phyloP scores from a whole-genome alignment of 2,797 vertebrate species.

The Hemibagrus guttatus region DNA sequence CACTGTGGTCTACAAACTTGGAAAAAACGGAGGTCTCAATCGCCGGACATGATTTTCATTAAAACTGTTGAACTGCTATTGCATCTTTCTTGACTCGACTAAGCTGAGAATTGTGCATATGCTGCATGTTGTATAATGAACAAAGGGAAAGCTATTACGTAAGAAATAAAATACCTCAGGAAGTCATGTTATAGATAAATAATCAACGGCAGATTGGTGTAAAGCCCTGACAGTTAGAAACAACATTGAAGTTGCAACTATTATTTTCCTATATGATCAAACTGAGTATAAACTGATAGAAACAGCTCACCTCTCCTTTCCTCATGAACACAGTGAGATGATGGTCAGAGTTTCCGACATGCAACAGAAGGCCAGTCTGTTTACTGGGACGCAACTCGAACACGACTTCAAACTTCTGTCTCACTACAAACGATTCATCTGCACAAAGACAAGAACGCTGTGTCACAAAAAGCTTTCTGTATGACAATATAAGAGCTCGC shows the following conservation, averaged over 20 bases:
- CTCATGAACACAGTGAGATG: slow-evolving; percentile 84
- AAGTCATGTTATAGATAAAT: too few relatives aligned
- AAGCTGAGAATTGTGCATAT: too few relatives aligned
- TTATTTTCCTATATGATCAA: not conserved
- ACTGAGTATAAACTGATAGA: not conserved
- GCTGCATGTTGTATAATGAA: too few relatives aligned
- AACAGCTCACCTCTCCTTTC: slow-evolving; percentile 78
- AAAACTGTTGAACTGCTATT: too few relatives aligned
- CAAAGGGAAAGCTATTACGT: too few relatives aligned
- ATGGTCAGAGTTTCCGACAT: slow-evolving; percentile 75
- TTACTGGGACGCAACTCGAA: slow-evolving; percentile 83
- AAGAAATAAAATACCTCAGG: too few relatives aligned
- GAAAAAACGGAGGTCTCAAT: too few relatives aligned
- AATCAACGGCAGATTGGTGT: not conserved
- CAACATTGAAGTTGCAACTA: too few relatives aligned
- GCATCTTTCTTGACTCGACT: too few relatives aligned
- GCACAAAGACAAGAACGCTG: slow-evolving; percentile 28
- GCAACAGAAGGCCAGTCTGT: slow-evolving; percentile 79
- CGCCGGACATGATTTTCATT: too few relatives aligned
- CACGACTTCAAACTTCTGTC: slow-evolving; percentile 80
- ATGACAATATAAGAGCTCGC: not conserved
- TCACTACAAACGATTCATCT: slow-evolving; percentile 81
- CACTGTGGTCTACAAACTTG: too few relatives aligned
- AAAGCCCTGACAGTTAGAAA: not conserved
- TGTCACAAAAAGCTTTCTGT: too few relatives aligned